A percentile compares a stretch with the other conserved stretches of the same genome.
Conservation (phyloP, 1,140 invertebrate genomes). For the Microplitis mediator region DNA sequence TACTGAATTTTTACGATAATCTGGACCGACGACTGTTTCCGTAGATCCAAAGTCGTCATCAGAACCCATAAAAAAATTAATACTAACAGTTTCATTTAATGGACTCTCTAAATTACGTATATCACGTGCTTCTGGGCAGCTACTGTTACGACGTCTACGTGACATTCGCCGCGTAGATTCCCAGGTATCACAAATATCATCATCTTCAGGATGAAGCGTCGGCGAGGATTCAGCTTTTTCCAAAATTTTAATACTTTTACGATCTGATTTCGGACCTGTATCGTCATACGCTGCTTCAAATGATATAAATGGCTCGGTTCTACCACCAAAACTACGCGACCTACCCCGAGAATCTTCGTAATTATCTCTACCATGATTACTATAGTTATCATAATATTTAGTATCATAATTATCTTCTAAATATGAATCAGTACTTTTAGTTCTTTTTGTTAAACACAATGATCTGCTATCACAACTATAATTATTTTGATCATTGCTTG, state of each 20-base stretch:
- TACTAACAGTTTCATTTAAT: conserved; percentile 27
- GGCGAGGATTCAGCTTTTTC: conserved; percentile 54
- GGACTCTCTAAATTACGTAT: conserved; percentile 12
- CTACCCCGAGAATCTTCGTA: background rate
- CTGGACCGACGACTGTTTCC: conserved; percentile 51
- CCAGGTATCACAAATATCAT: conserved; percentile 41
- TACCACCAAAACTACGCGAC: conserved; percentile 17
- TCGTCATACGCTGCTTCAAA: conserved; percentile 29
- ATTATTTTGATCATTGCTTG: background rate
- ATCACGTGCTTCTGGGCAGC: conserved; percentile 52
- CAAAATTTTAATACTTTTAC: conserved; percentile 34
- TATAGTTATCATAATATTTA: conserved; percentile 26
- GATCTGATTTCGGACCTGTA: conserved; percentile 30
- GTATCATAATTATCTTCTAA: conserved; percentile 37
- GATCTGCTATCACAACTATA: background rate
- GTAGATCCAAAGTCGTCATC: conserved; percentile 56
- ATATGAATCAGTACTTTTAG: conserved; percentile 52
- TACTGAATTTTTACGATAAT: conserved; percentile 28
- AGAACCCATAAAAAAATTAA: conserved; percentile 45
- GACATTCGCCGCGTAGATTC: conserved; percentile 36
- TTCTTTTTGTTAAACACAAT: conserved; percentile 33
- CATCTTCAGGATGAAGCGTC: conserved; percentile 40
- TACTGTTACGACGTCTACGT: conserved; percentile 46
- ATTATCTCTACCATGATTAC: conserved; percentile 8
- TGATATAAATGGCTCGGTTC: conserved; percentile 18